Base-by-base conservation (phyloP, 2,888 invertebrate genomes). In the Leistus spinibarbis region DNA sequence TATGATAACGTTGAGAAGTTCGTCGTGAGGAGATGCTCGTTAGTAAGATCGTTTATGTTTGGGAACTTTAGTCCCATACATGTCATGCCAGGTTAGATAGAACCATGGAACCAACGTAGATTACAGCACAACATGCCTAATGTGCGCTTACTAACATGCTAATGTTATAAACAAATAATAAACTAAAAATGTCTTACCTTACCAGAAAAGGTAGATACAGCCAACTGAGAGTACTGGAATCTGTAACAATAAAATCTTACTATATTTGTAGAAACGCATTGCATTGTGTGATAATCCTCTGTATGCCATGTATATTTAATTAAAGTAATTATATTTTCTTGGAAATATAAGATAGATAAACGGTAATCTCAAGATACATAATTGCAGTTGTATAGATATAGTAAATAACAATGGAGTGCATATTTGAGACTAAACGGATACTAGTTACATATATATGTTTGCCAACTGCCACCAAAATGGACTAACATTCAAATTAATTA, bases 1-100 rank as follows among this genome's bases (percentile, higher is more conserved):
- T 60, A 60, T 60, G 16, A 22, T 20, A 16, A 16, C 17, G 60
- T 16, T 19, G 60, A 60, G 17, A 73, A 66, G 73, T 73, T 73
- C 40, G 60, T 60, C 60, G 60, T 65, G 60, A 66, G 72, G 60
- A 66, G 72, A 16, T 56, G 73, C 22, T 71, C 71, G 65, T 71
- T 71, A 71, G 65, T 20, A 22, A 71, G 63, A 71, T 73, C 73
- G 73, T 73, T 63, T 67, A 16, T 73, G 63, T 62, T 66, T 65
- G 66, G 62, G 65, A 72, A 73, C 67, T 73, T 73, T 67, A 62
- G 17, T 66, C 20, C 40, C 56, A 73, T 57, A 13, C n/a, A 57
- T 5, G 17, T 57, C 56, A 73, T 57, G 40, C n/a, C 10, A 17
- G 17, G 60, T 40, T 40, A 40, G 40, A 40, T 40, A 40, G 40